A percentile compares a stretch with the other conserved stretches of the same genome.
phyloP scores from a whole-genome alignment of 2,797 vertebrate genomes.

The Takifugu ocellatus region DNA sequence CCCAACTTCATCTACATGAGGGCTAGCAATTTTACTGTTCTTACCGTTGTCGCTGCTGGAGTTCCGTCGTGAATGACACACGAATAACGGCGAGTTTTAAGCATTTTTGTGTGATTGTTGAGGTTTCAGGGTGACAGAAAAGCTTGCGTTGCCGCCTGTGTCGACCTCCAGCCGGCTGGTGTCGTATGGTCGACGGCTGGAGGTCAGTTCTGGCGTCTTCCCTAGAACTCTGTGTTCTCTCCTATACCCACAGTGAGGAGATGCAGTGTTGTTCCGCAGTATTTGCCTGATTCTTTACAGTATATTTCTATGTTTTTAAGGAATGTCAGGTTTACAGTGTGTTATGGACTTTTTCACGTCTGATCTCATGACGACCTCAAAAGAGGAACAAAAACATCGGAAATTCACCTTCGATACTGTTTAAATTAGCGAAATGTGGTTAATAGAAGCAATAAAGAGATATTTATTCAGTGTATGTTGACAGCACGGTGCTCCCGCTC shows the following conservation, averaged over 20 bases:
- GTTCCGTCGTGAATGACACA: conserved; percentile 1
- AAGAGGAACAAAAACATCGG: background rate
- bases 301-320: conserved; percentile 45
- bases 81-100: background rate
- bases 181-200: too few relatives aligned
- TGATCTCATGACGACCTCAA: background rate
- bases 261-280: conserved; percentile 44
- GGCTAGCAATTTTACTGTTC: conserved; percentile 49
- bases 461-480: conserved; percentile 32
- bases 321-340: conserved; percentile 25
- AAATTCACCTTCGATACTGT: background rate
- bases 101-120: too few relatives aligned
- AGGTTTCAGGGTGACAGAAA: too few relatives aligned
- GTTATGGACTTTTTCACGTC: background rate
- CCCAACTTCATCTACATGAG: conserved; percentile 38
- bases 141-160: too few relatives aligned
- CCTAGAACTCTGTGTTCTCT: too few relatives aligned
- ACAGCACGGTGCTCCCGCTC: conserved; percentile 26
- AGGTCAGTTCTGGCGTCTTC: too few relatives aligned
- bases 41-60: conserved; percentile 7
- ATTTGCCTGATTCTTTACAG: conserved; percentile 28
- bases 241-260: conserved; percentile 11
- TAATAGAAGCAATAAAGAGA: background rate
- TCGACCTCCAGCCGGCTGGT: too few relatives aligned
- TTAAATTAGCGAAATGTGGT: background rate